Conservation (phyloP, 2,113 vertebrate genomes). For the Mystacornis crossleyi region DNA sequence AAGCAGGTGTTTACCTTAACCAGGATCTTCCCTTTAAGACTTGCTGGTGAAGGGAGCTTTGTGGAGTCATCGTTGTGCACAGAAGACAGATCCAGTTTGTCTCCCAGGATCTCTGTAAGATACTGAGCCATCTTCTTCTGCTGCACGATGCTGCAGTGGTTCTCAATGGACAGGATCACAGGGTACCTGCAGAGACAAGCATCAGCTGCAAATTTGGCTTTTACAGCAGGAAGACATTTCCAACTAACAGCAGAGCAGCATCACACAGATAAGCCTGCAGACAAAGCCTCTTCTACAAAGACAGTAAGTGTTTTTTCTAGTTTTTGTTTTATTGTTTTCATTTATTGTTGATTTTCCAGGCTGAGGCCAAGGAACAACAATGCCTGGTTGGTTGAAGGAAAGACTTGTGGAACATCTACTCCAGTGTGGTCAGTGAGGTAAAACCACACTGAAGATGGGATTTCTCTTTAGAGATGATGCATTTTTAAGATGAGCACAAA, state of each 20-base stretch:
- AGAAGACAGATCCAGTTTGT: slow-evolving; percentile 90
- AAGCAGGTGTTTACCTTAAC: slow-evolving; percentile 85
- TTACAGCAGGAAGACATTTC: neutral
- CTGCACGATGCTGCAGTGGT: slow-evolving; percentile 95
- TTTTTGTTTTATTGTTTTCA: neutral
- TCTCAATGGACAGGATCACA: slow-evolving; percentile 96
- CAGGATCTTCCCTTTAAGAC: slow-evolving; percentile 91
- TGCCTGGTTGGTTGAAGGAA: neutral
- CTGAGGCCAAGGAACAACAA: neutral
- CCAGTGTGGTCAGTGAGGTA: neutral
- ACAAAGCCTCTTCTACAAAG: neutral
- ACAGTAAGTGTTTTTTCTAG: neutral
- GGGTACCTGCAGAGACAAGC: slow-evolving; percentile 81
- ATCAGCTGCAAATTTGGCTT: neutral
- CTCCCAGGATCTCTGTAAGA: slow-evolving; percentile 88
- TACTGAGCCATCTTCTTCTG: slow-evolving; percentile 99
- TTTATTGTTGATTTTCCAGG: neutral
- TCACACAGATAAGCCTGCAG: neutral
- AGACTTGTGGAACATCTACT: neutral
- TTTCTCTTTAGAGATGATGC: neutral
- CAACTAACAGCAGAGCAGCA: neutral
- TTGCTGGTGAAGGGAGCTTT: slow-evolving; percentile 88
- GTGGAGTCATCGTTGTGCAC: slow-evolving; percentile 78
- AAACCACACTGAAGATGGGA: neutral
- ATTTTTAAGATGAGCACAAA: neutral